A percentile compares a stretch with the other conserved stretches of the same genome.
These are phyloP conservation scores for Eupithecia dodoneata DNA, from an alignment of 2,888 invertebrate species.

Conservation along the genomic window DNA sequence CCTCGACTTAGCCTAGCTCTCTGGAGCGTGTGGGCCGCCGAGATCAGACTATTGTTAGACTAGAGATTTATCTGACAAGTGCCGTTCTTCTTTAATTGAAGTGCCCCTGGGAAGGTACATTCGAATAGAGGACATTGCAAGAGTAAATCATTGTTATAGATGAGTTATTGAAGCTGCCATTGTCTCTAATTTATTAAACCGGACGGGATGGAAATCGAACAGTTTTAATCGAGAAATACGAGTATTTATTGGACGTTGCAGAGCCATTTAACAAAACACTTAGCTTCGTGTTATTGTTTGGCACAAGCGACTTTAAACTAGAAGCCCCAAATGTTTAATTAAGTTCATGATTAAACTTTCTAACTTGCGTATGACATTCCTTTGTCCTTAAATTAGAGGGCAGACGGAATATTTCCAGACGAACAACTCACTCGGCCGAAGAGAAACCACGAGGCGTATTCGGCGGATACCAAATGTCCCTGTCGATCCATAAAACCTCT, in stretches of 20 bases:
- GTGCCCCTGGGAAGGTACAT: conserved; percentile 39
- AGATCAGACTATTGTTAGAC: conserved; percentile 53
- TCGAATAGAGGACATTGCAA: conserved; percentile 27
- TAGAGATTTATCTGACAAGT: conserved; percentile 46
- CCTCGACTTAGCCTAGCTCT: conserved; percentile 53
- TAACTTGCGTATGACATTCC: conserved; percentile 39
- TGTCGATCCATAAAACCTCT: conserved; percentile 53
- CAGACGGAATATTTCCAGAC: conserved; percentile 47
- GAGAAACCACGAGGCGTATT: conserved; percentile 40
- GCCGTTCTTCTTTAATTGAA: conserved; percentile 50
- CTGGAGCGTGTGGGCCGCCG: conserved; percentile 42
- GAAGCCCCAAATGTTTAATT: neutral
- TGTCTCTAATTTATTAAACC: conserved; percentile 18
- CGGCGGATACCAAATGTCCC: conserved; percentile 47
- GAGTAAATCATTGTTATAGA: conserved; percentile 25
- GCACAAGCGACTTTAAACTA: neutral
- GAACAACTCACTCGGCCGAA: conserved; percentile 23
- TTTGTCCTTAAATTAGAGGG: conserved; percentile 50
- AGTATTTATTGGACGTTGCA: neutral
- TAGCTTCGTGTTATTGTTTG: neutral
- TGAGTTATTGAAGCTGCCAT: conserved; percentile 20
- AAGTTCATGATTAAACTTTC: conserved; percentile 7
- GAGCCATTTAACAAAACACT: neutral
- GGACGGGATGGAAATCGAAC: neutral
- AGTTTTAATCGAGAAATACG: neutral